Percentiles rank a stretch among this genome's conserved stretches.
Conservation (phyloP, 2,113 vertebrate genomes). For the Gymnocephalus cernua region DNA sequence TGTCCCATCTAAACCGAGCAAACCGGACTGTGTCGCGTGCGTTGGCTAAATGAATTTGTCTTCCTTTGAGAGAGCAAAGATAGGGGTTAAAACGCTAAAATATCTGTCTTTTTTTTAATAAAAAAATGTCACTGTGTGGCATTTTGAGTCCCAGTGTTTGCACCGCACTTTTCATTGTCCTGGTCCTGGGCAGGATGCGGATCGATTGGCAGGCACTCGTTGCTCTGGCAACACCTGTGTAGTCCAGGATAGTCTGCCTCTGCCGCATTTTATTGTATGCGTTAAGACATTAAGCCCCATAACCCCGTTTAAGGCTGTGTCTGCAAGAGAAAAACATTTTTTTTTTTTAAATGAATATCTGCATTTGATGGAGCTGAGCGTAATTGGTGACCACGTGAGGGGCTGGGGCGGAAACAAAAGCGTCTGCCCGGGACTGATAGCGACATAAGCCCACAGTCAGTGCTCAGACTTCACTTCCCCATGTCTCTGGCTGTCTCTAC, state of each 20-base stretch:
- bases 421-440: constrained; percentile 64
- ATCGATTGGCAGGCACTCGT: constrained; percentile 79
- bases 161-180: constrained; percentile 81
- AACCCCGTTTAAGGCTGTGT: neutral
- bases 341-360: neutral
- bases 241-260: constrained; percentile 65
- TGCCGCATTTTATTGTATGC: constrained; percentile 69
- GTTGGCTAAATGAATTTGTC: neutral
- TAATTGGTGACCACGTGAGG: constrained; percentile 74
- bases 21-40: constrained; percentile 20
- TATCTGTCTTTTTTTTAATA: neutral
- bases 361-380: constrained; percentile 40
- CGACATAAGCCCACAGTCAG: constrained; percentile 62
- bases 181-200: constrained; percentile 83
- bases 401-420: constrained; percentile 80
- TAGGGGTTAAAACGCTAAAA: neutral
- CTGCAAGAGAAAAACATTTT: neutral
- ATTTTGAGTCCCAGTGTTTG: constrained; percentile 45
- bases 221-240: constrained; percentile 87
- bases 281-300: neutral
- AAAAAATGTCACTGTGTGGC: neutral
- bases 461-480: constrained; percentile 49
- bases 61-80: neutral
- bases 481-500: neutral
- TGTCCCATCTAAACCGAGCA: constrained; percentile 64